A percentile compares a stretch with the other conserved stretches of the same genome.
phyloP scores from a whole-genome alignment of 2,888 invertebrate genomes.

The Troilus luridus region DNA sequence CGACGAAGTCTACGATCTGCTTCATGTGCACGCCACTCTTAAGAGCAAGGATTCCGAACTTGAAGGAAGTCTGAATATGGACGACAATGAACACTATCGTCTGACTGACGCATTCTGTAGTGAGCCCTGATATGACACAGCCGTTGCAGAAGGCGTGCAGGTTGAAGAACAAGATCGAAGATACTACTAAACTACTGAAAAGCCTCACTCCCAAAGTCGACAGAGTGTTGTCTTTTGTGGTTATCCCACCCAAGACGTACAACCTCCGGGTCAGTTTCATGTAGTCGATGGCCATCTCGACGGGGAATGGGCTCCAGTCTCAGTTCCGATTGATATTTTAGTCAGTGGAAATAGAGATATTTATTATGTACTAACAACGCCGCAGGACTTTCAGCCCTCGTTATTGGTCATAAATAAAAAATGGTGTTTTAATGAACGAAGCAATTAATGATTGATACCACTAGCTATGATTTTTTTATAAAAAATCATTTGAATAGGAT shows the following conservation, averaged over 20 bases:
- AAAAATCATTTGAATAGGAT: neutral
- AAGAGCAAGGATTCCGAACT: neutral
- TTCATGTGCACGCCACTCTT: neutral
- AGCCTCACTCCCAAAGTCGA: neutral
- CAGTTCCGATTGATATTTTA: neutral
- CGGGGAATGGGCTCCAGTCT: neutral
- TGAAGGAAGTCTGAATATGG: neutral
- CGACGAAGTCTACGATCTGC: neutral
- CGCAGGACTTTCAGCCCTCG: neutral
- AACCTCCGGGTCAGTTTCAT: neutral
- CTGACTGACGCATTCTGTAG: neutral
- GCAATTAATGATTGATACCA: neutral
- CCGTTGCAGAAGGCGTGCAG: constrained; percentile 13
- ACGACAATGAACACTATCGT: neutral
- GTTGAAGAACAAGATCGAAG: neutral
- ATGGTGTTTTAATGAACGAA: neutral
- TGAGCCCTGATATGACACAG: neutral
- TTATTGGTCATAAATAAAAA: neutral
- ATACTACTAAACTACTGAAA: neutral
- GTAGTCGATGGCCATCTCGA: neutral
- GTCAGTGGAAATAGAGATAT: neutral
- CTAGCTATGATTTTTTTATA: neutral
- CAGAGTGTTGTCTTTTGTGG: neutral
- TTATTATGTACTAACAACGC: neutral
- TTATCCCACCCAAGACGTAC: neutral